Conservation (phyloP, 2,888 invertebrate species). For the Cephus pygmeus region DNA sequence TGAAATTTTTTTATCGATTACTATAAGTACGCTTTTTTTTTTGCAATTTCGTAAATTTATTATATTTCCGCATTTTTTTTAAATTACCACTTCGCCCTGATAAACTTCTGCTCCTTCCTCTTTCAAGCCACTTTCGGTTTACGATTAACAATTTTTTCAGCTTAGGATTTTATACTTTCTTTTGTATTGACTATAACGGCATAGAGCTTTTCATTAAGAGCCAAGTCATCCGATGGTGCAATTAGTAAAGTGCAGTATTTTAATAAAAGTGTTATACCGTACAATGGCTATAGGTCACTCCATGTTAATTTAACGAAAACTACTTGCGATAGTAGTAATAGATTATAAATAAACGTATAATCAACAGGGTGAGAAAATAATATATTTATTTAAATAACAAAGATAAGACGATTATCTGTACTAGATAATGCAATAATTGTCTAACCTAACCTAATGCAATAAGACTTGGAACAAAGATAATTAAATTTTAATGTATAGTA, state of each 20-base stretch:
- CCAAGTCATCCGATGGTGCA: neutral
- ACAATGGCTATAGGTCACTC: neutral
- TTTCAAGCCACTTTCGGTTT: too few relatives aligned
- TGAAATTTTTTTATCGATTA: neutral
- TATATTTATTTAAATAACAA: neutral
- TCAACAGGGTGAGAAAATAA: neutral
- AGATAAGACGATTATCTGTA: neutral
- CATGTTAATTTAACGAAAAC: neutral
- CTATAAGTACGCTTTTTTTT: neutral
- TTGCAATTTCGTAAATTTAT: neutral
- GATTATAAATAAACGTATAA: neutral
- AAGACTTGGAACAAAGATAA: neutral
- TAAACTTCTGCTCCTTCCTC: too few relatives aligned
- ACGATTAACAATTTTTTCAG: too few relatives aligned
- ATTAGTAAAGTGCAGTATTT: neutral
- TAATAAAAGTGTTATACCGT: neutral
- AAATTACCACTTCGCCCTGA: neutral
- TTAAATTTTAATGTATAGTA: neutral
- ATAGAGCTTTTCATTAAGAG: neutral
- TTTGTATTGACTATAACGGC: neutral
- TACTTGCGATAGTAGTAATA: neutral
- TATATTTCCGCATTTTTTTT: neutral
- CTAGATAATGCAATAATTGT: neutral
- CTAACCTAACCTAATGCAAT: neutral
- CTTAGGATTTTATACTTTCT: neutral